Base-by-base conservation (phyloP, 1,140 invertebrate species). In the Patella vulgata region DNA sequence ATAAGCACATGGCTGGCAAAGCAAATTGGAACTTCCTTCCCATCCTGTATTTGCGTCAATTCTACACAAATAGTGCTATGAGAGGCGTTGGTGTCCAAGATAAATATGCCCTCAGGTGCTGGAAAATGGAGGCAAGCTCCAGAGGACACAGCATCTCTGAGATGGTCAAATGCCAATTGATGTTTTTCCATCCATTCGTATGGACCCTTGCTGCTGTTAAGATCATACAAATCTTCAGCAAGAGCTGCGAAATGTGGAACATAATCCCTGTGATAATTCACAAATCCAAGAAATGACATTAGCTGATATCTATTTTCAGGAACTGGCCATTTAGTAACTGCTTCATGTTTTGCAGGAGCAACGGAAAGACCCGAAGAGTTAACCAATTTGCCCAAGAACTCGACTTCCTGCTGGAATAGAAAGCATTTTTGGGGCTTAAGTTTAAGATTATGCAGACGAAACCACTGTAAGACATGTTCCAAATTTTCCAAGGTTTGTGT, bases 31-130 rank as follows among this genome's bases (percentile, higher is more conserved):
- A 28, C 25, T 40, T 68, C 70, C 14, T 47, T 40, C 0, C 59
- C 67, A 52, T 63, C 36, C 33, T 74, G 69, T 0, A 76, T 50
- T 57, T 71, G 73, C 1, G 39, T 36, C 33, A 75, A 51, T 23
- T 72, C 68, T 3, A 54, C 73, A 1, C 68, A 58, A 9, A 71
- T 51, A 3, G 48, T 28, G 0, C 9, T n/a, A 23, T 72, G 47
- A 14, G 63, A 69, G 1, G 70, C 74, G 54, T 79, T 73, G 3
- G 62, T 68, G 28, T 75, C 68, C 3, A 79, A 19, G 17, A 73
- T 71, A 53, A 74, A 78, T 0, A 21, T 28, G n/a, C 39, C 66
- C n/a, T 65, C 42, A 3, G 40, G 19, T 19, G 53, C 27, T 0
- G 71, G 71, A 30, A 55, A 59, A 0, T 11, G 50, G 27, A 75